A percentile compares a stretch with the other conserved stretches of the same genome.
Evolutionary conservation across 2,113 vertebrate genomes (phyloP).

Genomic region (Trachemys scripta): DNA sequence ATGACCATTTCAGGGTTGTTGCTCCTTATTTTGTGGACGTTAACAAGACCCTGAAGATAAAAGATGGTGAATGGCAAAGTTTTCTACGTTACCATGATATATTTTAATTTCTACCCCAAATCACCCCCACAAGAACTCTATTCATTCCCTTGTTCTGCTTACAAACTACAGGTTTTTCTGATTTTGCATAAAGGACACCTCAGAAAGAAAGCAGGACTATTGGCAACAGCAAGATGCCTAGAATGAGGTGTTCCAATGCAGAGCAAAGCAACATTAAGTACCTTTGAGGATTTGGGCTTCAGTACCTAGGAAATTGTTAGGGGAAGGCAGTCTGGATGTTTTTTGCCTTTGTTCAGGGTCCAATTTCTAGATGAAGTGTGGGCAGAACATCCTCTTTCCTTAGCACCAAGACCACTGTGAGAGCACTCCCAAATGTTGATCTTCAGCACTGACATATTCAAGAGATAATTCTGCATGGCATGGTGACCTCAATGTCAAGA

Average conservation of each 20-base stretch:
- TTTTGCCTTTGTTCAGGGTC: not conserved
- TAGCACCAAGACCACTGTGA: not conserved
- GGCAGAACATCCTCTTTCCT: not conserved
- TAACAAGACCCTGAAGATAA: not conserved
- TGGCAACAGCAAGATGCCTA: not conserved
- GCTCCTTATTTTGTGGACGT: not conserved
- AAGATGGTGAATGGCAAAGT: not conserved
- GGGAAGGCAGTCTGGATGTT: not conserved
- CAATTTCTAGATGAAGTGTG: not conserved
- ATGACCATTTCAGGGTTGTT: not conserved
- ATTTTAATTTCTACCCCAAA: not conserved
- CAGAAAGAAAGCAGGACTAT: not conserved
- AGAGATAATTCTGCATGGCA: not conserved
- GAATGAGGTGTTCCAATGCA: not conserved
- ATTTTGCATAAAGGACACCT: not conserved
- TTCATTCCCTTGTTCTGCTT: not conserved
- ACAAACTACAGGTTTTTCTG: not conserved
- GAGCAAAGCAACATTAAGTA: not conserved
- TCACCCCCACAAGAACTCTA: not conserved
- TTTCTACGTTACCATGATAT: not conserved
- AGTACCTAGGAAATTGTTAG: not conserved
- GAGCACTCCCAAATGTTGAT: not conserved
- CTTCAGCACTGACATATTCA: not conserved
- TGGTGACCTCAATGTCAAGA: not conserved
- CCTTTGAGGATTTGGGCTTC: not conserved